Percentiles rank a stretch among this genome's conserved stretches.
Conservation (phyloP, 2,888 invertebrate genomes). For the Elysia crispata region DNA sequence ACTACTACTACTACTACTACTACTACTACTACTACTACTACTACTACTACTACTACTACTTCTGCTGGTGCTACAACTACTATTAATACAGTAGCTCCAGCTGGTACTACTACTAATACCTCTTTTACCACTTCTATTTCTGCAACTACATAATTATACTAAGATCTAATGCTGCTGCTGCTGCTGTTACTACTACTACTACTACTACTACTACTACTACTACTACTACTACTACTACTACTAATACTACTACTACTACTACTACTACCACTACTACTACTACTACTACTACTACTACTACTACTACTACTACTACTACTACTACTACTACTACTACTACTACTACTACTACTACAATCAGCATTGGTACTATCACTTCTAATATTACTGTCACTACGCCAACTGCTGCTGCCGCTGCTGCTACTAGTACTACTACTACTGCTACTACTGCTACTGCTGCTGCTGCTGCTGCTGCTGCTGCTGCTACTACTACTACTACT, state of each 20-base stretch:
- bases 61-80: no score
- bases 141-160: no score
- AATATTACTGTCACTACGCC: no score
- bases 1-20: conserved; percentile 10
- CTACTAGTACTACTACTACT: conserved; percentile 21
- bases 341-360: no score
- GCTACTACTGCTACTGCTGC: conserved; percentile 14
- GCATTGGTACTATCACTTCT: no score
- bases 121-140: no score
- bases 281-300: conserved; percentile 22
- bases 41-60: conserved; percentile 28
- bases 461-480: conserved; percentile 5
- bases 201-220: conserved; percentile 14
- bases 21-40: conserved; percentile 2
- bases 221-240: conserved; percentile 9
- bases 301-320: conserved; percentile 29
- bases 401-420: conserved; percentile 4
- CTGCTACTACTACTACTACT: conserved; percentile 16
- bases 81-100: no score
- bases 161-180: no score
- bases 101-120: no score
- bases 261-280: neutral
- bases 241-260: no score
- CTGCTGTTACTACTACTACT: conserved; percentile 21
- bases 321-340: conserved; percentile 14